A percentile compares a stretch with the other conserved stretches of the same genome.
Conservation (phyloP, 2,113 vertebrate species). For the Pionites leucogaster region DNA sequence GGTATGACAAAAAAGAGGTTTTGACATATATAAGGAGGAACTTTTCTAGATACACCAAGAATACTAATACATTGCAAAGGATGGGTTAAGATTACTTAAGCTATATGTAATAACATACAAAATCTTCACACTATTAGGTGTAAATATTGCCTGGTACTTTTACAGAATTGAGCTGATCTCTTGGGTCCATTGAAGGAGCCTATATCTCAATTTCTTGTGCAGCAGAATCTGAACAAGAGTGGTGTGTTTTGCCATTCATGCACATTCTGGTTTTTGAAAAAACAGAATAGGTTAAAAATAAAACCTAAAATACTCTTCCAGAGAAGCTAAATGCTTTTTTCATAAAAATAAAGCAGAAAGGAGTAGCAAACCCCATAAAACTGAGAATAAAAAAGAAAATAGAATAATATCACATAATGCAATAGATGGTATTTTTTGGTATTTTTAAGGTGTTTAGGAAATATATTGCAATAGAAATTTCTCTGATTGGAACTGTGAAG, state of each 20-base stretch:
- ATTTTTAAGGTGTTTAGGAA: not conserved
- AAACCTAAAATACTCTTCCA: not conserved
- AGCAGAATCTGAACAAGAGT: not conserved
- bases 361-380: not conserved
- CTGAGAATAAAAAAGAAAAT: not conserved
- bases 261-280: not conserved
- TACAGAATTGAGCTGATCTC: not conserved
- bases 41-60: not conserved
- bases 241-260: not conserved
- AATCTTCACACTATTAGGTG: not conserved
- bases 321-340: not conserved
- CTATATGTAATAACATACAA: not conserved
- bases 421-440: not conserved
- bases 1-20: not conserved
- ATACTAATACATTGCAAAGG: not conserved
- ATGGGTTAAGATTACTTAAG: not conserved
- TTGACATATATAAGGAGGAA: not conserved
- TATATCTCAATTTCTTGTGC: not conserved
- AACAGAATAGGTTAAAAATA: constrained; percentile 5
- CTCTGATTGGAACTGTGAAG: not conserved
- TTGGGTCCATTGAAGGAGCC: not conserved
- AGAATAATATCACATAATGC: not conserved
- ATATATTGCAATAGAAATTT: constrained; percentile 10
- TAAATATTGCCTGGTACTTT: not conserved
- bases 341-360: not conserved